phyloP scores from a whole-genome alignment of 1,140 invertebrate genomes.

The Liolophura sinensis region DNA sequence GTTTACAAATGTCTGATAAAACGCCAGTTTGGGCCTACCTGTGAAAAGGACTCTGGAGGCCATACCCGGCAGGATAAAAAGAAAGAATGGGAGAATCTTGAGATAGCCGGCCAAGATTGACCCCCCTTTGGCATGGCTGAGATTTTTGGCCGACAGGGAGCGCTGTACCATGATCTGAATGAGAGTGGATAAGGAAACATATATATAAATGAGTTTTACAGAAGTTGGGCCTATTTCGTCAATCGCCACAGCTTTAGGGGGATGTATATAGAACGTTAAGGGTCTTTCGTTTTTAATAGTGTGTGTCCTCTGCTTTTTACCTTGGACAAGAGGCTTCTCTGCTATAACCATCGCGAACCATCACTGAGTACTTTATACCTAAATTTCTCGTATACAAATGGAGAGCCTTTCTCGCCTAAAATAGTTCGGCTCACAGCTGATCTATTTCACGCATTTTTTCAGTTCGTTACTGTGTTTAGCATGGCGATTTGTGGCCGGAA shows the following conservation, averaged over 20 bases:
- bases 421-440: no score
- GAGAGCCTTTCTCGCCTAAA: no score
- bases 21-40: no score
- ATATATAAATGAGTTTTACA: no score
- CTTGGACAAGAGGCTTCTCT: background rate
- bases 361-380: no score
- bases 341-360: background rate
- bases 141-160: conserved; percentile 60
- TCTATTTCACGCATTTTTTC: no score
- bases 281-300: background rate
- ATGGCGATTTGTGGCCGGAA: no score
- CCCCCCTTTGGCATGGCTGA: conserved; percentile 62
- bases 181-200: conserved; percentile 6
- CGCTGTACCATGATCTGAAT: conserved; percentile 63
- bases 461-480: no score
- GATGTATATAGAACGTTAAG: background rate
- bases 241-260: no score
- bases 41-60: conserved; percentile 58
- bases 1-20: no score
- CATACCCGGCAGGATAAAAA: conserved; percentile 65
- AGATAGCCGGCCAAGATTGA: conserved; percentile 61
- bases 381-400: background rate
- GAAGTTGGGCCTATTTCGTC: no score
- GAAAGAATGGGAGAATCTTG: conserved; percentile 62
- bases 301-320: background rate